phyloP scores from a whole-genome alignment of 2,797 vertebrate genomes.

The Setipinna tenuifilis region DNA sequence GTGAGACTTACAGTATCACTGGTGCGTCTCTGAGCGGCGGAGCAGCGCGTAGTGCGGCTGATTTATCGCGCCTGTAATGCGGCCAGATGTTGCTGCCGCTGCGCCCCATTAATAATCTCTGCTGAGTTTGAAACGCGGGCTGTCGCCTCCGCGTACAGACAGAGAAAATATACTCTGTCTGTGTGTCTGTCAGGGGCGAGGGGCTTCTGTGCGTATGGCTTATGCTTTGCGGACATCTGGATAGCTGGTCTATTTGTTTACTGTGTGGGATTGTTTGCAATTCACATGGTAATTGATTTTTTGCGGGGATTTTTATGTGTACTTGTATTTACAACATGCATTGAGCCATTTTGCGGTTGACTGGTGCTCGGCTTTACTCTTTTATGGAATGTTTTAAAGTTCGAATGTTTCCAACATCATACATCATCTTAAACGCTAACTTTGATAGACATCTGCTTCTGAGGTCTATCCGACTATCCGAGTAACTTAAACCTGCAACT shows the following conservation, averaged over 20 bases:
- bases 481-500: neutral
- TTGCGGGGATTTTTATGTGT: neutral
- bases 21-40: neutral
- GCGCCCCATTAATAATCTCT: conserved; percentile 12
- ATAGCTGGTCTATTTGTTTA: neutral
- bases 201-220: neutral
- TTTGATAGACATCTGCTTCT: neutral
- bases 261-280: neutral
- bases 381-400: neutral
- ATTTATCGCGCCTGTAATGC: neutral
- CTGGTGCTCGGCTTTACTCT: neutral
- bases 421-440: no score
- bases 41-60: neutral
- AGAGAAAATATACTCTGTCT: conserved; percentile 8
- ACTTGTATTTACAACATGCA: neutral
- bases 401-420: no score
- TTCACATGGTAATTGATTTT: neutral
- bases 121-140: neutral
- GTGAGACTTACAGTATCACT: neutral
- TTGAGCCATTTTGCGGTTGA: neutral
- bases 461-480: no score
- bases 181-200: neutral
- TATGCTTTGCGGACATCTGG: neutral
- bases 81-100: conserved; percentile 9
- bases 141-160: neutral